These are phyloP conservation scores for Chrysodeixis includens DNA, from an alignment of 2,888 invertebrate species.

Conservation along the genomic window DNA sequence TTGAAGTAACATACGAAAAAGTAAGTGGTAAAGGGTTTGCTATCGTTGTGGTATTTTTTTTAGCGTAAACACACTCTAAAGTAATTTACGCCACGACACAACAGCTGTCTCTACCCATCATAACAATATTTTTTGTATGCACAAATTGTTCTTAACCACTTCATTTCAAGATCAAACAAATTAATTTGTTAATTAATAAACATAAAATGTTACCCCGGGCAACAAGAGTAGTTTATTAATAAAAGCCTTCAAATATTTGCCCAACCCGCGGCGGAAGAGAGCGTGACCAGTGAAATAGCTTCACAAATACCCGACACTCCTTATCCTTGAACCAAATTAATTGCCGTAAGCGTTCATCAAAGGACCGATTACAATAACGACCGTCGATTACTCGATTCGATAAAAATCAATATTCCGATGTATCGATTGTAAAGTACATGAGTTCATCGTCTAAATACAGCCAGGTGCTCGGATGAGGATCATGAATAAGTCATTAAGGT, in stretches of 20 bases:
- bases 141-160: not conserved
- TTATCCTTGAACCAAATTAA: slow-evolving; percentile 50
- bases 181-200: slow-evolving; percentile 3
- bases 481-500: slow-evolving; percentile 82
- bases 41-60: too few relatives aligned
- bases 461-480: slow-evolving; percentile 66
- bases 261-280: slow-evolving; percentile 38
- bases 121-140: not conserved
- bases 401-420: slow-evolving; percentile 49
- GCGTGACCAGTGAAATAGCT: slow-evolving; percentile 42
- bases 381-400: slow-evolving; percentile 39
- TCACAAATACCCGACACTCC: slow-evolving; percentile 31
- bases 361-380: slow-evolving; percentile 51
- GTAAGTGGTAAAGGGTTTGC: too few relatives aligned
- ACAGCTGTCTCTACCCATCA: not conserved
- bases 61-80: not conserved
- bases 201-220: not conserved
- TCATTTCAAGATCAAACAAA: not conserved
- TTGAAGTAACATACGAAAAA: too few relatives aligned
- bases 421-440: slow-evolving; percentile 52
- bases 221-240: slow-evolving; percentile 6
- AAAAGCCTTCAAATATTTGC: slow-evolving; percentile 21
- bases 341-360: slow-evolving; percentile 54
- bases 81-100: not conserved
- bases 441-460: slow-evolving; percentile 53